These are phyloP conservation scores for Ceratina australensis DNA, from an alignment of 1,140 invertebrate species.

Conservation along the genomic window DNA sequence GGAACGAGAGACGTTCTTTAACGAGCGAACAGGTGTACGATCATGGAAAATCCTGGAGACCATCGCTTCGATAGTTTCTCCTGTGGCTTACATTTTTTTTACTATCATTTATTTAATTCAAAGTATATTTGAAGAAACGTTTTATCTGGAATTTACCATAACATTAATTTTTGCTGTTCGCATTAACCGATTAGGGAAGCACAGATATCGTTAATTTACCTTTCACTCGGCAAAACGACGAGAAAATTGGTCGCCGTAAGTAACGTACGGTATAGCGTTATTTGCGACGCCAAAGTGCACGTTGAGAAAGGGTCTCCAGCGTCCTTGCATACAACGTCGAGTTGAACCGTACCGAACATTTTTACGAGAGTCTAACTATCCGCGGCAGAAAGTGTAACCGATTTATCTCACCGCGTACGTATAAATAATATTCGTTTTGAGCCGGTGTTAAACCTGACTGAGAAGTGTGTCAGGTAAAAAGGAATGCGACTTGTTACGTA, in stretches of 20 bases:
- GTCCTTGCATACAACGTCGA: neutral
- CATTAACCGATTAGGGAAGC: neutral
- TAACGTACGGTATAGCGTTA: constrained; percentile 17
- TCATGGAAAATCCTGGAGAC: neutral
- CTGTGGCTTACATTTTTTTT: neutral
- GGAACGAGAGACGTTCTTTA: constrained; percentile 13
- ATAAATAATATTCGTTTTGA: neutral
- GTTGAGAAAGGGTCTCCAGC: constrained; percentile 1
- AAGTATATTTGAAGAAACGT: neutral
- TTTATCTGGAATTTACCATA: neutral
- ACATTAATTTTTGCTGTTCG: too few relatives aligned
- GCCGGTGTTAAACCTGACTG: neutral
- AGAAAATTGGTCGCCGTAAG: constrained; percentile 36
- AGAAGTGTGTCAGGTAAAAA: neutral
- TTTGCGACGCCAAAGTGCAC: neutral
- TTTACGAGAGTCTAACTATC: neutral
- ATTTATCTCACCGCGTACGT: neutral
- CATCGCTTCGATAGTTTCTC: neutral
- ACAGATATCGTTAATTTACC: constrained; percentile 68
- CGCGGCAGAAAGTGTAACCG: too few relatives aligned
- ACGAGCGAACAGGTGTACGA: constrained; percentile 19
- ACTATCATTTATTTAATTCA: neutral
- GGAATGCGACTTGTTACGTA: neutral
- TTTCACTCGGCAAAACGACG: constrained; percentile 61
- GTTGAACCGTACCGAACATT: neutral